phyloP scores from a whole-genome alignment of 2,888 invertebrate genomes.

The Nebria salina region DNA sequence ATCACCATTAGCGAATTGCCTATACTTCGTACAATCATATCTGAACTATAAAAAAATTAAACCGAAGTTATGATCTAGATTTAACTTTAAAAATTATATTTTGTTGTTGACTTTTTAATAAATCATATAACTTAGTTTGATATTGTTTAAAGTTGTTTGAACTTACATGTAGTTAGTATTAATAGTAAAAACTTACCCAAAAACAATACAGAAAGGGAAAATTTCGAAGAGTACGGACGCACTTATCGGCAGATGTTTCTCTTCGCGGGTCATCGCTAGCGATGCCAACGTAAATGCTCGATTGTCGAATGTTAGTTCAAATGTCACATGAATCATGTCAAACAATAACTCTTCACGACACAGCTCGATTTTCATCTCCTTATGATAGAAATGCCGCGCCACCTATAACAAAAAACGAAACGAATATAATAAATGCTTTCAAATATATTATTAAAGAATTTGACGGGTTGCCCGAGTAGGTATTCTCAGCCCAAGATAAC shows the following conservation, averaged over 20 bases:
- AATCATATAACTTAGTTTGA: too few species aligned
- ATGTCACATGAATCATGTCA: constrained; percentile 93
- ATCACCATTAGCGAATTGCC: constrained; percentile 92
- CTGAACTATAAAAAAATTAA: constrained; percentile 68
- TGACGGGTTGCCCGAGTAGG: too few species aligned
- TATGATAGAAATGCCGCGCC: constrained; percentile 92
- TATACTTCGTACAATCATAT: constrained; percentile 88
- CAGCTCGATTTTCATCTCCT: constrained; percentile 91
- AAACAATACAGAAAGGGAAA: constrained; percentile 97
- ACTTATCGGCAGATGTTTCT: constrained; percentile 88
- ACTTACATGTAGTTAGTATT: neutral
- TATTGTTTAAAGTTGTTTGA: too few species aligned
- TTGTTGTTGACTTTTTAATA: too few species aligned
- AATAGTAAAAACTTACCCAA: constrained; percentile 73
- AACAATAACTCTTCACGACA: constrained; percentile 86
- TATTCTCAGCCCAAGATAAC: too few species aligned
- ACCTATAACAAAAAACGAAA: constrained; percentile 67
- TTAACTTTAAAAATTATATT: too few species aligned
- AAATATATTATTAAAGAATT: neutral
- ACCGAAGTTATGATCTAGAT: neutral
- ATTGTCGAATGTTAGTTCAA: constrained; percentile 94
- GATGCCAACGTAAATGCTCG: constrained; percentile 87
- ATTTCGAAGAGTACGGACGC: constrained; percentile 94
- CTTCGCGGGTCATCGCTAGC: constrained; percentile 85
- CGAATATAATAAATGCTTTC: neutral